Evolutionary conservation across 1,140 invertebrate genomes (phyloP).

Genomic region (Mizuhopecten yessoensis): DNA sequence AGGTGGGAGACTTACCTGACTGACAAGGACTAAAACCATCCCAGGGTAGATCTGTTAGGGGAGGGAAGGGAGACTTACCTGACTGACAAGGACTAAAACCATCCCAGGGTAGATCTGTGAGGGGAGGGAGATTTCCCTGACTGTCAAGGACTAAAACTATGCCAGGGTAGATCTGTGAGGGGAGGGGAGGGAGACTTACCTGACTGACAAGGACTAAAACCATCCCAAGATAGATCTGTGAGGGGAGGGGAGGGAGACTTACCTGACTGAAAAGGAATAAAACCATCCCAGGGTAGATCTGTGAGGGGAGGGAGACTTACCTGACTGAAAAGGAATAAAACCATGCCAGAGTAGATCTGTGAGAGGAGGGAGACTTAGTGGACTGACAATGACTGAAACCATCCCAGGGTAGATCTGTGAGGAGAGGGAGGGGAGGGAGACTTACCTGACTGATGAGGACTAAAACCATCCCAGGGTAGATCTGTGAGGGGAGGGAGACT

Average conservation of each 20-base stretch:
- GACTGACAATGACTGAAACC: conserved; percentile 88
- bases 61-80: conserved; percentile 86
- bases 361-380: conserved; percentile 86
- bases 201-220: conserved; percentile 85
- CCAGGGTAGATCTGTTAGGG: conserved; percentile 84
- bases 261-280: conserved; percentile 89
- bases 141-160: conserved; percentile 88
- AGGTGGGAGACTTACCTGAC: conserved; percentile 88
- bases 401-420: conserved; percentile 88
- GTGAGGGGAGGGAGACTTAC: conserved; percentile 85
- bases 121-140: conserved; percentile 85
- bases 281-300: conserved; percentile 87
- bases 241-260: no score
- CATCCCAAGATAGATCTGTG: conserved; percentile 87
- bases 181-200: background rate
- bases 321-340: conserved; percentile 88
- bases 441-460: conserved; percentile 14
- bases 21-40: conserved; percentile 88
- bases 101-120: conserved; percentile 2
- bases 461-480: background rate
- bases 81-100: conserved; percentile 83
- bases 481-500: no score
- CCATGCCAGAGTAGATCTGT: conserved; percentile 87
- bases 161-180: conserved; percentile 82
- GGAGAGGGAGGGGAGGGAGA: no score